Evolutionary conservation across 2,888 invertebrate genomes (phyloP).

Genomic region (Alsophila aescularia): DNA sequence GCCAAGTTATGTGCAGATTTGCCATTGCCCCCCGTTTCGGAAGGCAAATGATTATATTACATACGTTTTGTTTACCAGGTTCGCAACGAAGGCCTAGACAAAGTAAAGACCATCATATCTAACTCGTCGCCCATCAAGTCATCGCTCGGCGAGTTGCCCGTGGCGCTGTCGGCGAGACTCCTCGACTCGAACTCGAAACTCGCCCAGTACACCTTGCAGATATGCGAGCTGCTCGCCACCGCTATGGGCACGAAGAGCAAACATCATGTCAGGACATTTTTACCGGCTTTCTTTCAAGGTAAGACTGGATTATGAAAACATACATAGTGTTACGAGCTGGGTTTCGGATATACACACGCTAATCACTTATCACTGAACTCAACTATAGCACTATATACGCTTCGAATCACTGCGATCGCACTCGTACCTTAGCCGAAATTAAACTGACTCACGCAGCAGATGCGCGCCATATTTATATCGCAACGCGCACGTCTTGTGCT

Average conservation of each 20-base stretch:
- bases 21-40: too few species aligned
- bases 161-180: slow-evolving; percentile 90
- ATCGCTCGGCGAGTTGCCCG: slow-evolving; percentile 92
- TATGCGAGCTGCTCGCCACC: slow-evolving; percentile 92
- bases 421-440: too few species aligned
- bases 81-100: slow-evolving; percentile 89
- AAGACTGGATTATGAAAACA: slow-evolving; percentile 36
- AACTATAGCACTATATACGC: too few species aligned
- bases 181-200: slow-evolving; percentile 97
- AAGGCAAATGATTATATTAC: too few species aligned
- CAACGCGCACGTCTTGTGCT: too few species aligned
- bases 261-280: slow-evolving; percentile 90
- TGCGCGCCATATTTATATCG: too few species aligned
- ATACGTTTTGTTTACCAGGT: slow-evolving; percentile 63
- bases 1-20: too few species aligned
- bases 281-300: slow-evolving; percentile 95
- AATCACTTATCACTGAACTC: too few species aligned
- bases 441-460: too few species aligned
- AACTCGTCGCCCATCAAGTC: slow-evolving; percentile 93
- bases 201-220: slow-evolving; percentile 91
- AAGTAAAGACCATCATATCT: slow-evolving; percentile 88
- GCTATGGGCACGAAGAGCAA: slow-evolving; percentile 94
- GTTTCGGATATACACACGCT: too few species aligned
- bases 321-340: too few species aligned
- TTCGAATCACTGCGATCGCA: too few species aligned